Percentiles rank a stretch among this genome's conserved stretches.
Conservation (phyloP, 2,888 invertebrate genomes). For the Conops quadrifasciatus region DNA sequence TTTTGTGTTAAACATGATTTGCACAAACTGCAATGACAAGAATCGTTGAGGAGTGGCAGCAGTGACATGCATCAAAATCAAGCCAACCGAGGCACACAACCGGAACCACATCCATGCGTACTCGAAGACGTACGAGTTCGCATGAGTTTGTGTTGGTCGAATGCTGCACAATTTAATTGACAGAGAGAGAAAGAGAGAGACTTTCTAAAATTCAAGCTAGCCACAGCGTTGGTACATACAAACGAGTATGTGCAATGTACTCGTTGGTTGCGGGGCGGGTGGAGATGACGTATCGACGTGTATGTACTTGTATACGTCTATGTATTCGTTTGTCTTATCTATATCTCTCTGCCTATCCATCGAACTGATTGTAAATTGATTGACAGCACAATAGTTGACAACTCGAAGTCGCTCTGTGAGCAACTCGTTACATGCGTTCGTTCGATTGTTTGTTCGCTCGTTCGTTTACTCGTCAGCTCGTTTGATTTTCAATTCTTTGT, state of each 20-base stretch:
- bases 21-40: neutral
- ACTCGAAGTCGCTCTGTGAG: neutral
- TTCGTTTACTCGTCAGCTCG: too few species aligned
- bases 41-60: constrained; percentile 13
- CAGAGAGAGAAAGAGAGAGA: neutral
- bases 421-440: neutral
- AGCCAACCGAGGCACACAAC: neutral
- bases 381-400: constrained; percentile 11
- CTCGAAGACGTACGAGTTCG: neutral
- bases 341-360: neutral
- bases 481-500: constrained; percentile 20
- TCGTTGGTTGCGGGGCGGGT: too few species aligned
- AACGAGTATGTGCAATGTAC: too few species aligned
- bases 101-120: constrained; percentile 4
- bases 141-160: neutral
- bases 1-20: neutral
- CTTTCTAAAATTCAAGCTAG: neutral
- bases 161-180: constrained; percentile 20
- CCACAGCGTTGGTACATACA: neutral
- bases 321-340: neutral
- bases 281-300: too few species aligned
- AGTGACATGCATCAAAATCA: constrained; percentile 10
- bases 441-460: too few species aligned
- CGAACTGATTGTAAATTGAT: neutral
- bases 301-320: neutral